Conservation (phyloP, 2,113 vertebrate species). For the Microtus ochrogaster region DNA sequence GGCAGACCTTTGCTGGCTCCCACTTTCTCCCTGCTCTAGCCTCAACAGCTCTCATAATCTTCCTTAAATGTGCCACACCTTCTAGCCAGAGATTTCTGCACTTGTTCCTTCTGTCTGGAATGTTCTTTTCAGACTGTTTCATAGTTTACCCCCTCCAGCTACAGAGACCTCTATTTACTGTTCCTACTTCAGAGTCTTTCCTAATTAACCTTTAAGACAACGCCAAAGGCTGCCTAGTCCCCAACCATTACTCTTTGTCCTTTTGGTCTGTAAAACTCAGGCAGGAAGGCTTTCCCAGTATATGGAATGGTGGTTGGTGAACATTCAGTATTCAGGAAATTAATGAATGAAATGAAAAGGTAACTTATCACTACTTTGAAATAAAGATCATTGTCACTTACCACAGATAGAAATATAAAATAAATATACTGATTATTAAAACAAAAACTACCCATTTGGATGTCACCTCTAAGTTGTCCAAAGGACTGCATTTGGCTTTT, state of each 20-base stretch:
- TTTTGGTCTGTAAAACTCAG: neutral
- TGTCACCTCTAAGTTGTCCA: constrained; percentile 18
- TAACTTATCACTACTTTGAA: constrained; percentile 29
- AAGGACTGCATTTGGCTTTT: neutral
- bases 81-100: neutral
- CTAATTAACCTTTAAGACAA: constrained; percentile 22
- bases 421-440: constrained; percentile 47
- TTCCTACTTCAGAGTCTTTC: constrained; percentile 15
- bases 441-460: constrained; percentile 9
- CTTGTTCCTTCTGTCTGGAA: neutral
- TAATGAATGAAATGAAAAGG: constrained; percentile 47
- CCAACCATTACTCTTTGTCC: neutral
- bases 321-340: constrained; percentile 48
- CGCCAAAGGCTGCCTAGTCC: neutral
- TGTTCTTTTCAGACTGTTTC: neutral
- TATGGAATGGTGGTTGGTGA: neutral
- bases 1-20: neutral
- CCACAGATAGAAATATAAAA: constrained; percentile 36
- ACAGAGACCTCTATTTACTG: neutral
- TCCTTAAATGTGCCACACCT: neutral
- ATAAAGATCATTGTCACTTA: neutral
- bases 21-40: neutral
- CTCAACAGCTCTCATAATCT: neutral
- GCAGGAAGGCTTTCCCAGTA: neutral
- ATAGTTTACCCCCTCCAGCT: neutral